Base-by-base conservation (phyloP, 2,888 invertebrate genomes). In the Leptinotarsa juncta region DNA sequence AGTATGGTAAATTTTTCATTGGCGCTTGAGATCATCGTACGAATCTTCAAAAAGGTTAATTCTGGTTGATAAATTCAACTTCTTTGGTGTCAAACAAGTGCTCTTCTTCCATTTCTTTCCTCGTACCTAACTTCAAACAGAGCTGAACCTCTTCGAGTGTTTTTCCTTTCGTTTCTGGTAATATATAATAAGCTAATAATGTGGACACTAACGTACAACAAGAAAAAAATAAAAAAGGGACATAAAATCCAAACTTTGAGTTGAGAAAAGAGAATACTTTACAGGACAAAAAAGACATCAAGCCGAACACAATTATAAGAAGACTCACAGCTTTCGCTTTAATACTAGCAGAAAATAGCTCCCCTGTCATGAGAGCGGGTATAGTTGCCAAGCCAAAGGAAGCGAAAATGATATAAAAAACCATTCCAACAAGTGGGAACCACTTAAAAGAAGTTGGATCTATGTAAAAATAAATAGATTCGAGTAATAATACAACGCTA, bases 291-390 rank as follows among this genome's bases (percentile, higher is more conserved):
- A 67, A 51, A n/a, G 32, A 18, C 10, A 53, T 51, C 15, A 67
- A n/a, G 32, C 51, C 51, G 12, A 55, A 51, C 2, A 67, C 48
- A 16, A 66, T 57, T 51, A 72, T 71, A 0, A 79, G 48, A 12
- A 83, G 23, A 10, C 80, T 79, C 51, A 83, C 67, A 1, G 81
- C 85, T 78, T 85, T 84, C 0, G 80, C 79, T 76, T 84, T 85
- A n/a, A 86, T 82, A 71, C 83, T 84, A 3, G 84, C 81, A 14
- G 85, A 83, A 74, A 85, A 86, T 26, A 86, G 65, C 73, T 85
- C 85, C n/a, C 84, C 82, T 15, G 83, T 51, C 81, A 85, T 82
- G 23, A 85, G 73, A 3, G 83, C 82, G 16, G 85, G 85, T 12
- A 85, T 81, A 7, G 84, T 76, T 15, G 82, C 82, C 32, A 84